Evolutionary conservation across 2,113 vertebrate species (phyloP).

Genomic region (Salminus brasiliensis): DNA sequence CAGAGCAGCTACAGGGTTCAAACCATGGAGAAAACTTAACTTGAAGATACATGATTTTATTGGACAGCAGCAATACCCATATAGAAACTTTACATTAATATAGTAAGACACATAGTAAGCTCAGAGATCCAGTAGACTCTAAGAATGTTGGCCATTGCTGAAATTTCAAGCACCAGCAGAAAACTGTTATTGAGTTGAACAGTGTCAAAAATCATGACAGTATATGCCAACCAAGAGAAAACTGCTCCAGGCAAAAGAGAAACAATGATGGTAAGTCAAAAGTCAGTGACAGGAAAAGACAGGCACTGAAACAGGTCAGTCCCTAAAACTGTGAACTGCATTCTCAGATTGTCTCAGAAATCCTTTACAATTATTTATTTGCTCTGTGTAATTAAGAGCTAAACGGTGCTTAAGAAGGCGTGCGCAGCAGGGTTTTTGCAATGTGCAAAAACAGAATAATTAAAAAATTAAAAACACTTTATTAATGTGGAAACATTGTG

Average conservation of each 20-base stretch:
- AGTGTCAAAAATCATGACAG: slow-evolving; percentile 21
- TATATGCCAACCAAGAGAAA: background rate
- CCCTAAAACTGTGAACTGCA: background rate
- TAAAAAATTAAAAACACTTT: too few relatives aligned
- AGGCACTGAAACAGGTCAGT: background rate
- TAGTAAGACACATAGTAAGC: background rate
- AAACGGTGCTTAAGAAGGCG: too few relatives aligned
- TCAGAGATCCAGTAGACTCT: slow-evolving; percentile 4
- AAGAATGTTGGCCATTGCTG: background rate
- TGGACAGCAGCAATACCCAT: too few relatives aligned
- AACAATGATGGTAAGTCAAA: slow-evolving; percentile 25
- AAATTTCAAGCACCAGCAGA: background rate
- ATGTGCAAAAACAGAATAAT: too few relatives aligned
- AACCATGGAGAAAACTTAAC: too few relatives aligned
- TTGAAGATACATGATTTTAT: too few relatives aligned
- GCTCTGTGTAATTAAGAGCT: too few relatives aligned
- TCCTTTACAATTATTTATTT: too few relatives aligned
- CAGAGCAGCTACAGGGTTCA: too few relatives aligned
- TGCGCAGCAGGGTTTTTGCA: too few relatives aligned
- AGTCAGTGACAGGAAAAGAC: slow-evolving; percentile 26
- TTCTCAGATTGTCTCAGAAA: background rate
- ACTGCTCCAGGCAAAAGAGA: slow-evolving; percentile 1
- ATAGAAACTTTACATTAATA: background rate
- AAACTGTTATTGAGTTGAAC: background rate
- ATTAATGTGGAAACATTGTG: too few relatives aligned